A percentile compares a stretch with the other conserved stretches of the same genome.
These are phyloP conservation scores for Papilio protenor DNA, from an alignment of 2,888 invertebrate species.

Conservation along the genomic window DNA sequence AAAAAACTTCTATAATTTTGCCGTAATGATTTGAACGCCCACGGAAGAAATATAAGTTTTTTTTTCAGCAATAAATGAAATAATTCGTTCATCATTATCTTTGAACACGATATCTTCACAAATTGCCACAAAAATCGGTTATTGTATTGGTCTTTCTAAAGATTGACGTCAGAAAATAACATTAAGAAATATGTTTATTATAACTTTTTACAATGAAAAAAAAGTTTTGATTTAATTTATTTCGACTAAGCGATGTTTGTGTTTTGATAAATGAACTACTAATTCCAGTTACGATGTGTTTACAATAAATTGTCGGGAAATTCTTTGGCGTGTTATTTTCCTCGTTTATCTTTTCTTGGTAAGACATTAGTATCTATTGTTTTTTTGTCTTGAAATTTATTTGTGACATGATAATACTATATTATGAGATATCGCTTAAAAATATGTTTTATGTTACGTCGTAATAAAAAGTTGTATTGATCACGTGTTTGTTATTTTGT, in stretches of 20 bases:
- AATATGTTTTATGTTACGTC: constrained; percentile 1
- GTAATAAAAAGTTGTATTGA: not conserved
- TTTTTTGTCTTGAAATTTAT: constrained; percentile 22
- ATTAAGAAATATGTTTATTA: not conserved
- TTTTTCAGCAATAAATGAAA: not conserved
- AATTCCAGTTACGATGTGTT: not conserved
- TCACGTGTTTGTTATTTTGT: not conserved
- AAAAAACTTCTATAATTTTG: not conserved
- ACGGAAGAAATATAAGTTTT: not conserved
- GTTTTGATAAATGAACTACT: not conserved
- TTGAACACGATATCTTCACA: not conserved
- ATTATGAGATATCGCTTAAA: not conserved
- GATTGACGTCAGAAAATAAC: not conserved
- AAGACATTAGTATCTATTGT: constrained; percentile 5
- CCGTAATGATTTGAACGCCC: not conserved
- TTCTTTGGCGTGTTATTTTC: constrained; percentile 15
- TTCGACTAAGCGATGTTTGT: not conserved
- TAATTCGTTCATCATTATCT: not conserved
- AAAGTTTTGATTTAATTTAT: not conserved
- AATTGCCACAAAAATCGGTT: not conserved
- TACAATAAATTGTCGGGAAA: not conserved
- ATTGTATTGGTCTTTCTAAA: not conserved
- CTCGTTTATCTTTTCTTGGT: constrained; percentile 12
- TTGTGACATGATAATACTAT: not conserved
- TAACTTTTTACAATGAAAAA: not conserved